Evolutionary conservation across 2,113 vertebrate species (phyloP).

Genomic region (Amia ocellicauda): DNA sequence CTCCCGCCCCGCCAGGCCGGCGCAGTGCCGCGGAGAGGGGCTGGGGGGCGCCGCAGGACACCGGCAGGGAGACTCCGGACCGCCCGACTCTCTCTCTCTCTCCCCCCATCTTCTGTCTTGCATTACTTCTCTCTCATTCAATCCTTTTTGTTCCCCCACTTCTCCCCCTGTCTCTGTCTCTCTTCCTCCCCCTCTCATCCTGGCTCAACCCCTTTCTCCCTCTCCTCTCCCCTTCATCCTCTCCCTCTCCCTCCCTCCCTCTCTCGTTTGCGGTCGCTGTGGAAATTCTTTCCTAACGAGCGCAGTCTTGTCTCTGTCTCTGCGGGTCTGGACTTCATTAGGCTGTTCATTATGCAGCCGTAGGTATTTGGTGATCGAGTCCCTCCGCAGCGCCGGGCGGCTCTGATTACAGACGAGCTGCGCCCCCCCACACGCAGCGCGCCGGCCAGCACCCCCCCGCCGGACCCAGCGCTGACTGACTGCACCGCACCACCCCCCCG

Average conservation of each 20-base stretch:
- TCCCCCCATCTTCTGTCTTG: slow-evolving; percentile 48
- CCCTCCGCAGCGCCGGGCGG: slow-evolving; percentile 34
- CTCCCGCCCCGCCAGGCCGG: slow-evolving; percentile 34
- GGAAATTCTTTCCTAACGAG: slow-evolving; percentile 71
- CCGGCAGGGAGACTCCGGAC: slow-evolving; percentile 64
- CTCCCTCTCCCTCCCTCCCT: slow-evolving; percentile 35
- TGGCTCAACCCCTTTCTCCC: neutral
- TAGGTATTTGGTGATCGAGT: slow-evolving; percentile 56
- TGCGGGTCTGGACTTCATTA: slow-evolving; percentile 66
- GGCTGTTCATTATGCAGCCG: slow-evolving; percentile 66
- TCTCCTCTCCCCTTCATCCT: slow-evolving; percentile 24
- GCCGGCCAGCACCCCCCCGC: slow-evolving; percentile 41
- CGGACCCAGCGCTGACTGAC: neutral
- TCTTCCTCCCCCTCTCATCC: slow-evolving; percentile 41
- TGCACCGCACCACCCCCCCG: neutral
- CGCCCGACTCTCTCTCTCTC: slow-evolving; percentile 36
- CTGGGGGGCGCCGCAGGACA: slow-evolving; percentile 55
- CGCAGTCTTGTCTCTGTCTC: slow-evolving; percentile 62
- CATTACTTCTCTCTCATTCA: no score
- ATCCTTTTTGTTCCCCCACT: no score
- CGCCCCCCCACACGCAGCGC: slow-evolving; percentile 38
- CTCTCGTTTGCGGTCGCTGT: slow-evolving; percentile 56
- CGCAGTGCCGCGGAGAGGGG: slow-evolving; percentile 33
- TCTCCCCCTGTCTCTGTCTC: slow-evolving; percentile 42
- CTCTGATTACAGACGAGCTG: slow-evolving; percentile 54